These are phyloP conservation scores for Furnarius figulus DNA, from an alignment of 2,113 vertebrate species.

Conservation along the genomic window DNA sequence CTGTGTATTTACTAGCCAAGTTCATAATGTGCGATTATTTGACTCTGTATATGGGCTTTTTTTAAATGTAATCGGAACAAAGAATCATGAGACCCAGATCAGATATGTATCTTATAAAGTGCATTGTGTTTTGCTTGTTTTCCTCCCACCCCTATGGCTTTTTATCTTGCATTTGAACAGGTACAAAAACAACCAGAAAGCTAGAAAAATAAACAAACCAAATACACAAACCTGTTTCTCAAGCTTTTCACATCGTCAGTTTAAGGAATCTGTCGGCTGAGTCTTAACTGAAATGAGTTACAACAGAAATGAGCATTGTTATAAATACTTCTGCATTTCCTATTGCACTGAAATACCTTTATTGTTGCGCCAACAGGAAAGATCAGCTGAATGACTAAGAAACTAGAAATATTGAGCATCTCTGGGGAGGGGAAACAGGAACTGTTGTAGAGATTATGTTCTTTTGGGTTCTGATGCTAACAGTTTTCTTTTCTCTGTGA, in stretches of 20 bases:
- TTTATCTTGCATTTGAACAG: slow-evolving; percentile 21
- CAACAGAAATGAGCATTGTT: neutral
- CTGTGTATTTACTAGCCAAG: neutral
- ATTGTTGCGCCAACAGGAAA: neutral
- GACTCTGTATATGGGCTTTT: neutral
- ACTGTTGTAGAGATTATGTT: neutral
- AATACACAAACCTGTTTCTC: neutral
- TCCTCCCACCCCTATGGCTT: neutral
- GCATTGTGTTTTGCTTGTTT: slow-evolving; percentile 41
- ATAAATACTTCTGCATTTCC: slow-evolving; percentile 30
- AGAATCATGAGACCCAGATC: neutral
- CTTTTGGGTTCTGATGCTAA: slow-evolving; percentile 11
- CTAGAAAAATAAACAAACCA: slow-evolving; percentile 18
- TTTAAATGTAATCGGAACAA: neutral
- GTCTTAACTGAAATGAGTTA: slow-evolving; percentile 1
- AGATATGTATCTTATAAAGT: slow-evolving; percentile 3
- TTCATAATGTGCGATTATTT: neutral
- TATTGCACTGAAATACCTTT: neutral
- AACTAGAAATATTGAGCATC: slow-evolving; percentile 3
- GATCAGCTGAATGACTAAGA: slow-evolving; percentile 32
- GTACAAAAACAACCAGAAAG: slow-evolving; percentile 16
- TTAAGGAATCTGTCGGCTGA: neutral
- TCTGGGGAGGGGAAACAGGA: slow-evolving; percentile 7
- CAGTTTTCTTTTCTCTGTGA: neutral
- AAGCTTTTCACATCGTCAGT: slow-evolving; percentile 29